These are phyloP conservation scores for Dermatemys mawii DNA, from an alignment of 2,113 vertebrate genomes.

Conservation along the genomic window DNA sequence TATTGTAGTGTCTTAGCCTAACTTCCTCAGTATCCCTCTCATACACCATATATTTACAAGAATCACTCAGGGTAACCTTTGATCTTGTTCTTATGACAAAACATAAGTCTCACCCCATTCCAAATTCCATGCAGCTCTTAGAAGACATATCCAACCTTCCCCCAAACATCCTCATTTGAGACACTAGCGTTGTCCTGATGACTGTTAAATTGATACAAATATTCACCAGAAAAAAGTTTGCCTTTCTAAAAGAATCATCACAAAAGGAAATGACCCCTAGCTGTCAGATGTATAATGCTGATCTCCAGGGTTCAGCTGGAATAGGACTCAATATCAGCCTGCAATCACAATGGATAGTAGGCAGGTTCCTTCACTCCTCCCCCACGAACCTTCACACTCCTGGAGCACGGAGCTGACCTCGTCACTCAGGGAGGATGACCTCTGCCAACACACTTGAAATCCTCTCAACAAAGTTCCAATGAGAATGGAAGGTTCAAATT, in stretches of 20 bases:
- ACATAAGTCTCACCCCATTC: not conserved
- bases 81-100: not conserved
- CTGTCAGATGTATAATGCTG: fast-evolving
- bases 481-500: not conserved
- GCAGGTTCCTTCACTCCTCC: not conserved
- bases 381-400: not conserved
- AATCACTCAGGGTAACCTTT: not conserved
- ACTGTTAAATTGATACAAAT: not conserved
- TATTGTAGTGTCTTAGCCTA: no score
- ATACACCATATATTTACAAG: not conserved
- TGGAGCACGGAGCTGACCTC: not conserved
- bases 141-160: not conserved
- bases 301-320: not conserved
- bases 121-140: not conserved
- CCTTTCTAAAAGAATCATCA: not conserved
- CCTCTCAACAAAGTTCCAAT: constrained; percentile 8
- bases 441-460: constrained; percentile 36
- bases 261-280: not conserved
- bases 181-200: not conserved
- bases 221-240: not conserved
- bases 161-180: not conserved
- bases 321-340: constrained; percentile 33
- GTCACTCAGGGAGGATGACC: not conserved
- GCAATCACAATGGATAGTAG: not conserved
- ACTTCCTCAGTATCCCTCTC: not conserved